These are phyloP conservation scores for Netelia melanura DNA, from an alignment of 2,888 invertebrate species.

Conservation along the genomic window DNA sequence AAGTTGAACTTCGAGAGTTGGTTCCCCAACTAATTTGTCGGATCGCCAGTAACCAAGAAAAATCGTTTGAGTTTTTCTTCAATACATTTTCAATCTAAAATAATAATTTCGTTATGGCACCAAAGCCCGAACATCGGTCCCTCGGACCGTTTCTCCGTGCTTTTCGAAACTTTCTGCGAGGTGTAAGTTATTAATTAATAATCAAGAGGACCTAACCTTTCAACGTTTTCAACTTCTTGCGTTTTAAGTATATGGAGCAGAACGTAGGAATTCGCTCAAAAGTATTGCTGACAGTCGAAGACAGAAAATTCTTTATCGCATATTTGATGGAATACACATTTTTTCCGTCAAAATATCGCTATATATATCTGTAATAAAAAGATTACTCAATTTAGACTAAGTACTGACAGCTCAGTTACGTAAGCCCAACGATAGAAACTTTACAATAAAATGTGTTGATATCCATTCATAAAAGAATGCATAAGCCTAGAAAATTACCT, in stretches of 20 bases:
- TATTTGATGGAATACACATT: too few species aligned
- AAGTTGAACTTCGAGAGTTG: too few species aligned
- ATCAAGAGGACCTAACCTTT: slow-evolving; percentile 26
- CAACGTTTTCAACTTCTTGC: not conserved
- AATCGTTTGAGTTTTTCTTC: too few species aligned
- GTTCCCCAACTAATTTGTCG: too few species aligned
- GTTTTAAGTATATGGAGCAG: slow-evolving; percentile 4
- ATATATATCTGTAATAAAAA: too few species aligned
- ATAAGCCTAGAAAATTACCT: not conserved
- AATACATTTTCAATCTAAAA: not conserved
- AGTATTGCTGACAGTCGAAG: not conserved
- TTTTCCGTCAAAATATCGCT: too few species aligned
- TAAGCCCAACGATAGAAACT: not conserved
- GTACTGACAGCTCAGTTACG: not conserved
- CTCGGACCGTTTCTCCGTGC: slow-evolving; percentile 66
- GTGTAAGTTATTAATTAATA: slow-evolving; percentile 71
- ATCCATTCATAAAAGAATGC: not conserved
- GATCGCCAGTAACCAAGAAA: too few species aligned
- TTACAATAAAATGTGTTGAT: not conserved
- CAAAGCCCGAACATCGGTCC: slow-evolving; percentile 60
- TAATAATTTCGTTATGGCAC: not conserved
- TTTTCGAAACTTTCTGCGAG: slow-evolving; percentile 68
- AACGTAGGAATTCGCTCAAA: not conserved
- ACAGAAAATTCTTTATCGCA: too few species aligned
- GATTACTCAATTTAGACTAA: too few species aligned